A percentile compares a stretch with the other conserved stretches of the same genome.
Evolutionary conservation across 2,888 invertebrate genomes (phyloP).

Genomic region (Scrobipalpa costella): DNA sequence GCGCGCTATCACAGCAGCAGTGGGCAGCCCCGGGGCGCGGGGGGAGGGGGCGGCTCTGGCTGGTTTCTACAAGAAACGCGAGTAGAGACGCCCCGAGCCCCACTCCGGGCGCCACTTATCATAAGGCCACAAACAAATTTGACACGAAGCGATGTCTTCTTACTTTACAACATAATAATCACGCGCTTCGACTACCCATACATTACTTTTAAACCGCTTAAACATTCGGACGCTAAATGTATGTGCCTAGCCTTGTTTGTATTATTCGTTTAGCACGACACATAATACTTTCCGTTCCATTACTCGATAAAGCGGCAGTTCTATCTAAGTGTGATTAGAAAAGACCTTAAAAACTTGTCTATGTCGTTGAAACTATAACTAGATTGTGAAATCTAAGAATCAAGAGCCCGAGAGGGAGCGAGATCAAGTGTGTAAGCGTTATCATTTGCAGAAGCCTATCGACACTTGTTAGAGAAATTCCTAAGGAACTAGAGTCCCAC

Average conservation of each 20-base stretch:
- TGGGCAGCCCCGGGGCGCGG: slow-evolving; percentile 53
- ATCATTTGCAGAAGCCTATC: slow-evolving; percentile 58
- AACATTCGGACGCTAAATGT: slow-evolving; percentile 61
- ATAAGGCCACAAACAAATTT: slow-evolving; percentile 79
- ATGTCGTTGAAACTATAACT: slow-evolving; percentile 49
- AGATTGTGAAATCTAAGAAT: slow-evolving; percentile 54
- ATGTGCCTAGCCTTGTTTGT: slow-evolving; percentile 49
- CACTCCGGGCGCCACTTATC: slow-evolving; percentile 64
- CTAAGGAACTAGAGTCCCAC: slow-evolving; percentile 56
- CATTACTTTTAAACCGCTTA: slow-evolving; percentile 49
- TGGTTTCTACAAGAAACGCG: slow-evolving; percentile 25
- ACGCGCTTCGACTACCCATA: slow-evolving; percentile 58
- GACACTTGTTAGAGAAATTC: slow-evolving; percentile 54
- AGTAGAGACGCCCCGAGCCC: slow-evolving; percentile 53
- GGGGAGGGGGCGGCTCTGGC: slow-evolving; percentile 47
- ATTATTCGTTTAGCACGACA: slow-evolving; percentile 33
- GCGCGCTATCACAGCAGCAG: slow-evolving; percentile 75
- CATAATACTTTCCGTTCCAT: slow-evolving; percentile 21
- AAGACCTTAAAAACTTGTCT: slow-evolving; percentile 32
- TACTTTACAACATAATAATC: slow-evolving; percentile 55
- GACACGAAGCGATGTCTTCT: slow-evolving; percentile 66
- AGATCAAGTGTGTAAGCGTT: slow-evolving; percentile 71
- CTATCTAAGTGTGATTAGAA: slow-evolving; percentile 35
- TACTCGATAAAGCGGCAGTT: slow-evolving; percentile 31
- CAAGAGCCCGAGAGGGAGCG: slow-evolving; percentile 61